Conservation (phyloP, 2,797 vertebrate genomes). For the Alosa sapidissima region DNA sequence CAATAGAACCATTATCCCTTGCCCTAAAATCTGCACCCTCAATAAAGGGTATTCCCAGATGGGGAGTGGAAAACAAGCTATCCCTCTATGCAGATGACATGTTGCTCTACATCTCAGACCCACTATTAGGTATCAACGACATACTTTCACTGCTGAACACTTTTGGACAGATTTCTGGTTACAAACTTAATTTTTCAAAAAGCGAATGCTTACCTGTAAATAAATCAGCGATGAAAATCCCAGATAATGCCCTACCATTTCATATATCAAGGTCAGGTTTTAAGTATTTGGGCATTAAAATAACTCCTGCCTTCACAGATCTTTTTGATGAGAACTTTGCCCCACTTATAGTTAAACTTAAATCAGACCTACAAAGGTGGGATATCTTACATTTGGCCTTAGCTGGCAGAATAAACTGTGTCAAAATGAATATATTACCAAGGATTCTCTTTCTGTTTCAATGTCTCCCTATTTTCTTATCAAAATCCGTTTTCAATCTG, state of each 20-base stretch:
- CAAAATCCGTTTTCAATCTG: background rate
- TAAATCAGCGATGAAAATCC: too few relatives aligned
- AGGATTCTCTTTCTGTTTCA: slow-evolving; percentile 18
- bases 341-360: slow-evolving; percentile 8
- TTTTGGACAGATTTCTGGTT: slow-evolving; percentile 19
- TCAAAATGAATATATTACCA: slow-evolving; percentile 13
- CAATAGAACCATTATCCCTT: too few relatives aligned
- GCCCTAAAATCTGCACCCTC: too few relatives aligned
- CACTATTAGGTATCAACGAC: background rate
- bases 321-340: slow-evolving; percentile 21
- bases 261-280: background rate
- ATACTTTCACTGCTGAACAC: background rate
- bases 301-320: slow-evolving; percentile 6
- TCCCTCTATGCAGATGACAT: slow-evolving; percentile 6
- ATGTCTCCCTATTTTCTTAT: background rate
- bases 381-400: background rate
- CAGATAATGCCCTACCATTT: too few relatives aligned
- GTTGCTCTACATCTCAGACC: slow-evolving; percentile 30
- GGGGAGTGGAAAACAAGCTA: too few relatives aligned
- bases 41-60: too few relatives aligned
- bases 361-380: background rate
- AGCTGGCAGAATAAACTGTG: slow-evolving; percentile 16
- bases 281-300: slow-evolving; percentile 28
- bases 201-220: too few relatives aligned
- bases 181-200: slow-evolving; percentile 25